Percentiles rank a stretch among this genome's conserved stretches.
phyloP scores from a whole-genome alignment of 2,888 invertebrate genomes.

The Pristionchus japonicus region DNA sequence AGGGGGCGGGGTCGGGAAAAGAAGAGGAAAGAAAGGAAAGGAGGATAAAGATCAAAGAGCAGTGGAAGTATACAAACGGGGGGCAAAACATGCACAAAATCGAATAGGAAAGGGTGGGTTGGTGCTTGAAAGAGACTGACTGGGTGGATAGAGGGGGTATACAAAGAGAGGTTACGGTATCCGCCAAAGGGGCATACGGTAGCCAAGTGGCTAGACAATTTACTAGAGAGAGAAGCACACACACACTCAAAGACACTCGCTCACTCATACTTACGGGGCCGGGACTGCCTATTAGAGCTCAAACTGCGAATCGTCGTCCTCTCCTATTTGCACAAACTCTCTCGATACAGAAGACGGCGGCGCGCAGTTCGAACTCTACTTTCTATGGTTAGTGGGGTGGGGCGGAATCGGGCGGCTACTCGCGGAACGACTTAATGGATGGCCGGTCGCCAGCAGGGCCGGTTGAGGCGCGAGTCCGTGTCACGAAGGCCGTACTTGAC shows the following conservation, averaged over 20 bases:
- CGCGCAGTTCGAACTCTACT: no score
- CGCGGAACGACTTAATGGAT: conserved; percentile 19
- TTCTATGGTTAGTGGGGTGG: not conserved
- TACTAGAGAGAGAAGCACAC: not conserved
- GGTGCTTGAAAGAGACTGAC: conserved; percentile 29
- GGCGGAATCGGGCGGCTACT: not conserved
- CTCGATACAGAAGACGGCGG: no score
- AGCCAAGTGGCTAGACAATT: not conserved
- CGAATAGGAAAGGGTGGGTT: not conserved
- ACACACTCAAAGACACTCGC: not conserved
- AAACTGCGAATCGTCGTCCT: no score
- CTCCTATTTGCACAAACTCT: no score
- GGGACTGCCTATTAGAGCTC: no score
- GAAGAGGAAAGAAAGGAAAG: not conserved
- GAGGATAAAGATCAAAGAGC: not conserved
- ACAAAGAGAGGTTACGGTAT: not conserved
- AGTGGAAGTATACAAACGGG: not conserved
- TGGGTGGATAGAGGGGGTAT: not conserved
- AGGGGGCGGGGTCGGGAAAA: not conserved
- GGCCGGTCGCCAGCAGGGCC: conserved; percentile 34
- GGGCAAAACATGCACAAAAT: not conserved
- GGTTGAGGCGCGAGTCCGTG: conserved; percentile 48
- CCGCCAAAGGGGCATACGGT: not conserved
- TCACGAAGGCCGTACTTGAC: conserved; percentile 47
- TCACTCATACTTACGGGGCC: not conserved